phyloP scores from a whole-genome alignment of 2,888 invertebrate genomes.

The Troglohyphantes excavatus region DNA sequence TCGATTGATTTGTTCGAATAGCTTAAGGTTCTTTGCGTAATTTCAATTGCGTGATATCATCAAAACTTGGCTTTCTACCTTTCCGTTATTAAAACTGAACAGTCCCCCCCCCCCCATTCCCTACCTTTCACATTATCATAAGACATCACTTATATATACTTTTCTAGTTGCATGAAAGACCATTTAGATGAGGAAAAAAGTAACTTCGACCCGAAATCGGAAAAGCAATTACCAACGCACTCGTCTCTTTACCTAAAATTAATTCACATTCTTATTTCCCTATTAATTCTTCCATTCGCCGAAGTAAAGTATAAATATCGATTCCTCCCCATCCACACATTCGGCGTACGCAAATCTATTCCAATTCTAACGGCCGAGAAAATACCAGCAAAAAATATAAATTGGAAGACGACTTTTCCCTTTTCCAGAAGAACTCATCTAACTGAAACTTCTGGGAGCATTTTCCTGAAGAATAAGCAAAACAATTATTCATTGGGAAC shows the following conservation, averaged over 20 bases:
- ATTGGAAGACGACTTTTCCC: background rate
- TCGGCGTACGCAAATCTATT: background rate
- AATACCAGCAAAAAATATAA: constrained; percentile 8
- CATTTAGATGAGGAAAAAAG: background rate
- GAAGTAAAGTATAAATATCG: background rate
- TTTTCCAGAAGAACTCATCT: constrained; percentile 1
- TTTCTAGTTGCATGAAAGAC: background rate
- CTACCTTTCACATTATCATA: background rate
- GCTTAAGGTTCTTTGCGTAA: too few species aligned
- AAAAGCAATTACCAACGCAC: constrained; percentile 56
- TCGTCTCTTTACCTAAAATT: constrained; percentile 36
- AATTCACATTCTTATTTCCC: constrained; percentile 25
- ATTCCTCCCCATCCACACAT: background rate
- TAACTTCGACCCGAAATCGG: constrained; percentile 29
- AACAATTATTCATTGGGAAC: constrained; percentile 38
- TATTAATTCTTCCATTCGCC: background rate
- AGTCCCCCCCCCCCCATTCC: too few species aligned
- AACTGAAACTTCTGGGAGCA: constrained; percentile 23
- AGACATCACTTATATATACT: background rate
- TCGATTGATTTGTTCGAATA: too few species aligned
- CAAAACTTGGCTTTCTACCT: too few species aligned
- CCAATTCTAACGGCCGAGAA: background rate
- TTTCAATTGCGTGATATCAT: too few species aligned
- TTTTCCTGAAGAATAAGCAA: constrained; percentile 3
- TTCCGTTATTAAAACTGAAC: background rate